Evolutionary conservation across 2,888 invertebrate species (phyloP).

Genomic region (Agrochola circellaris): DNA sequence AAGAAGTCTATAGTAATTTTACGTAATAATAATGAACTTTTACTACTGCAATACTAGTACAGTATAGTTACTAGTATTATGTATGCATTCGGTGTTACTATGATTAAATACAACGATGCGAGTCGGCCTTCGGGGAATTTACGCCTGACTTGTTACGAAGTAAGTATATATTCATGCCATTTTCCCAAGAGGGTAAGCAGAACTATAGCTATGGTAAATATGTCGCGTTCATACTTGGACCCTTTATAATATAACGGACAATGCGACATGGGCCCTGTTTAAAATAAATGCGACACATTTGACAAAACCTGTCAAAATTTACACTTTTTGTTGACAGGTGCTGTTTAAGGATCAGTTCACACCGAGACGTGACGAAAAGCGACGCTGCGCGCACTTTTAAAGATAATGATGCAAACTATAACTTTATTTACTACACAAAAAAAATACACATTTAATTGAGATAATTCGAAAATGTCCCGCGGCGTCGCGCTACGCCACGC

Average conservation of each 20-base stretch:
- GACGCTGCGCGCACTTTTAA: too few species aligned
- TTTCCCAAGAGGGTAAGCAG: not conserved
- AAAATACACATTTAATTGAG: too few species aligned
- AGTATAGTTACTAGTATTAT: slow-evolving; percentile 9
- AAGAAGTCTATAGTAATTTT: slow-evolving; percentile 8
- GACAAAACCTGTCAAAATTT: too few species aligned
- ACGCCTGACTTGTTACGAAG: not conserved
- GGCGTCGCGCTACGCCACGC: too few species aligned
- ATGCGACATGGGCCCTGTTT: not conserved
- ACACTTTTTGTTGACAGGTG: too few species aligned
- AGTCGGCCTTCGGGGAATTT: slow-evolving; percentile 9
- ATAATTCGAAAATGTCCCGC: too few species aligned
- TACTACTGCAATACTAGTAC: not conserved
- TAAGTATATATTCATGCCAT: not conserved
- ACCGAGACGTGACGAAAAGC: too few species aligned
- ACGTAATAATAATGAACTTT: not conserved
- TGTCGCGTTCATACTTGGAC: not conserved
- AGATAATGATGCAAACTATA: too few species aligned
- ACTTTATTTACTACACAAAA: too few species aligned
- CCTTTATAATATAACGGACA: not conserved
- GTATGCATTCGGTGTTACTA: not conserved
- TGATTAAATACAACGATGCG: slow-evolving; percentile 2
- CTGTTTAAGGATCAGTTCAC: too few species aligned
- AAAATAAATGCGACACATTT: too few species aligned
- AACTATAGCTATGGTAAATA: not conserved